phyloP scores from a whole-genome alignment of 92 coral and sea anemone genomes.

The Hydrozoanthus gracilis region DNA sequence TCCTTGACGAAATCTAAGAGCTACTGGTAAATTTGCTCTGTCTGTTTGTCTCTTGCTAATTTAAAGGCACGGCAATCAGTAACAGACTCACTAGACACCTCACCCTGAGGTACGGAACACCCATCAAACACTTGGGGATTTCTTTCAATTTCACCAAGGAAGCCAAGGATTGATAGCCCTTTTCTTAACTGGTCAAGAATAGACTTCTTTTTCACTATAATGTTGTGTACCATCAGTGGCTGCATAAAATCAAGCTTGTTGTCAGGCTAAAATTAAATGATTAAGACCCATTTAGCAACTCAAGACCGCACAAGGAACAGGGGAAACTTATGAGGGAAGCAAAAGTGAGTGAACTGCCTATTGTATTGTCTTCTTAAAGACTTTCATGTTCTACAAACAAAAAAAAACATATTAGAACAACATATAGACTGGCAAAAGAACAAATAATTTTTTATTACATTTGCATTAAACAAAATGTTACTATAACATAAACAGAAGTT shows the following conservation, averaged over 20 bases:
- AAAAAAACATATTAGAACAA: too few relatives aligned
- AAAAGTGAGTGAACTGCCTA: too few relatives aligned
- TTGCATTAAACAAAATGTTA: too few relatives aligned
- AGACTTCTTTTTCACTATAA: neutral
- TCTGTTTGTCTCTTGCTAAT: slow-evolving; percentile 15
- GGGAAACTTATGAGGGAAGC: too few relatives aligned
- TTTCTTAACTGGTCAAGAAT: neutral
- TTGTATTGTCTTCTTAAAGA: too few relatives aligned
- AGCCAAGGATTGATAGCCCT: neutral
- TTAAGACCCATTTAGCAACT: neutral
- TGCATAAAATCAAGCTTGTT: too few relatives aligned
- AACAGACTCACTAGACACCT: neutral
- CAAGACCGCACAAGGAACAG: neutral
- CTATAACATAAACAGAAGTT: too few relatives aligned
- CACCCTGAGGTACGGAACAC: neutral
- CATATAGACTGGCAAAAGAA: too few relatives aligned
- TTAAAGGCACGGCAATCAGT: slow-evolving; percentile 11
- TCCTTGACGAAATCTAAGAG: slow-evolving; percentile 24
- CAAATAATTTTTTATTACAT: too few relatives aligned
- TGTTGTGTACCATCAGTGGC: neutral
- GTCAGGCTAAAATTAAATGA: too few relatives aligned
- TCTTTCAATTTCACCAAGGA: neutral
- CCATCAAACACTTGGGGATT: neutral
- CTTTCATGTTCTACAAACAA: too few relatives aligned
- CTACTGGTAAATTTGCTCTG: slow-evolving; percentile 23